A percentile compares a stretch with the other conserved stretches of the same genome.
Evolutionary conservation across 2,113 vertebrate genomes (phyloP).

Genomic region (Pavo muticus): DNA sequence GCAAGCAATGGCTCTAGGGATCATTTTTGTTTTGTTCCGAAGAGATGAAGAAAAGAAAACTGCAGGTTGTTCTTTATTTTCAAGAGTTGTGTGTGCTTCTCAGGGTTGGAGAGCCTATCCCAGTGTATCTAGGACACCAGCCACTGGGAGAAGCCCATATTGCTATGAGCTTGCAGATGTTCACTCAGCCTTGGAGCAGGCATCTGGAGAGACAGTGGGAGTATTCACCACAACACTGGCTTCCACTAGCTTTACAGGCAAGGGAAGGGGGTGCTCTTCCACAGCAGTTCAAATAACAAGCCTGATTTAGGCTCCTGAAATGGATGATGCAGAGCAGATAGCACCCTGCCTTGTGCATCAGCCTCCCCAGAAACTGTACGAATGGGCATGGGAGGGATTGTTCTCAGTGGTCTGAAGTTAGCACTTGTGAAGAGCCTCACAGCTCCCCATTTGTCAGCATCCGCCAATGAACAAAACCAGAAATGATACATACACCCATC

Average conservation of each 20-base stretch:
- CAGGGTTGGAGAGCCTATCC: background rate
- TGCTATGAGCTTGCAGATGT: background rate
- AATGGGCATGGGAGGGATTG: background rate
- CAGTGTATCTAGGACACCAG: background rate
- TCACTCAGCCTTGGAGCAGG: background rate
- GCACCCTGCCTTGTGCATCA: background rate
- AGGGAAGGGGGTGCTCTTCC: background rate
- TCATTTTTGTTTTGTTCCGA: background rate
- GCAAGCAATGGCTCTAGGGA: background rate
- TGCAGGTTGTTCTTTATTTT: background rate
- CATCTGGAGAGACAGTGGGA: background rate
- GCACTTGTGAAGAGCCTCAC: background rate
- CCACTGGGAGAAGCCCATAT: background rate
- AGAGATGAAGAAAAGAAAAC: background rate
- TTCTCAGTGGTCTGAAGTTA: background rate
- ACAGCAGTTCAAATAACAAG: background rate
- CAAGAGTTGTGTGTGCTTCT: background rate
- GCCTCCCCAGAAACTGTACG: too few species aligned
- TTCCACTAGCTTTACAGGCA: background rate
- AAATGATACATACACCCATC: background rate
- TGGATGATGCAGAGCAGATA: background rate
- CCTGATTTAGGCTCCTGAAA: background rate
- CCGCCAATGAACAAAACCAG: background rate
- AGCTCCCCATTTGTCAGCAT: background rate
- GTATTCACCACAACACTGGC: background rate